A percentile compares a stretch with the other conserved stretches of the same genome.
These are phyloP conservation scores for Brachypteracias leptosomus DNA, from an alignment of 2,113 vertebrate genomes.

Conservation along the genomic window DNA sequence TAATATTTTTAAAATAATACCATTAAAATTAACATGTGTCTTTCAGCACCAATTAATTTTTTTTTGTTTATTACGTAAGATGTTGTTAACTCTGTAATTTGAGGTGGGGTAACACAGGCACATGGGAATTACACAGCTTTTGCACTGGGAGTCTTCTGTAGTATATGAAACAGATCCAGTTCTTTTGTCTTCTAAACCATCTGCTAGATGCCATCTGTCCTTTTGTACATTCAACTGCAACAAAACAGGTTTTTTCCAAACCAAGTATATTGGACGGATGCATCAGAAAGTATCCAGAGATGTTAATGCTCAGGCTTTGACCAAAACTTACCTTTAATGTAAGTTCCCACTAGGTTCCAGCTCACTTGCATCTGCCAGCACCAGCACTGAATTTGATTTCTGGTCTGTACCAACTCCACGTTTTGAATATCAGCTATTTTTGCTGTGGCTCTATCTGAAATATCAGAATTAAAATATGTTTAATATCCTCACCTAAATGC, in stretches of 20 bases:
- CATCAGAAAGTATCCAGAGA: neutral
- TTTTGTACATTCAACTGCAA: neutral
- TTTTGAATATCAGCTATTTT: neutral
- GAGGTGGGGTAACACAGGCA: slow-evolving; percentile 5
- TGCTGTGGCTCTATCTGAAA: neutral
- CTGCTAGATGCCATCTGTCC: neutral
- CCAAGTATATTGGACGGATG: neutral
- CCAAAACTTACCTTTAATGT: neutral
- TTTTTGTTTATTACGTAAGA: neutral
- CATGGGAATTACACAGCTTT: neutral
- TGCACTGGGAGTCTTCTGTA: neutral
- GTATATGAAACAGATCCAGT: neutral
- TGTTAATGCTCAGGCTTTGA: neutral
- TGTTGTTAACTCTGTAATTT: slow-evolving; percentile 8
- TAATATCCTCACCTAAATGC: neutral
- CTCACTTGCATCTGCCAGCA: neutral
- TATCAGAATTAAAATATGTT: neutral
- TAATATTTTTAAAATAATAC: neutral
- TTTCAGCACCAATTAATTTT: slow-evolving; percentile 22
- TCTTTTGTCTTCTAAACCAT: neutral
- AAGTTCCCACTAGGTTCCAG: neutral
- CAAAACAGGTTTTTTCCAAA: neutral
- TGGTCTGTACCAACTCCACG: neutral
- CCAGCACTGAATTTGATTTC: neutral
- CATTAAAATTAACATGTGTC: neutral